Conservation (phyloP, 2,113 vertebrate genomes). For the Silurus glanis region DNA sequence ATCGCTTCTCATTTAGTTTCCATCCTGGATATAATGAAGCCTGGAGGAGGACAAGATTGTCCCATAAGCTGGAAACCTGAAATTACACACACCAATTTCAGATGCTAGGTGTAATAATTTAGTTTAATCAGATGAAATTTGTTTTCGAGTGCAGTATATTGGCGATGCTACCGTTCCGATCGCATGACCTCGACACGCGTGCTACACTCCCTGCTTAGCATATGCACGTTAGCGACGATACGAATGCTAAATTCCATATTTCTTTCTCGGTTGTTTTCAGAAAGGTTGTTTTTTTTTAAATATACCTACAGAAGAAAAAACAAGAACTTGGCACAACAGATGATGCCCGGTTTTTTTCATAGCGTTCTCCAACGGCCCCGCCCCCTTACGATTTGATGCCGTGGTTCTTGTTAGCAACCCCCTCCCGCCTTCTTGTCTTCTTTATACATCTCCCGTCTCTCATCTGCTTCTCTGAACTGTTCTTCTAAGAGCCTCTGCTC, state of each 20-base stretch:
- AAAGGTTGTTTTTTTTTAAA: conserved; percentile 17
- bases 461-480: background rate
- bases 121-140: too few relatives aligned
- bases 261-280: background rate
- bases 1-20: conserved; percentile 1
- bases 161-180: background rate
- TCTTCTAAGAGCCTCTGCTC: conserved; percentile 7
- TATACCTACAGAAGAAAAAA: background rate
- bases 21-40: conserved; percentile 24
- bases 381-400: background rate
- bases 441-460: background rate
- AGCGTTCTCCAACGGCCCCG: background rate
- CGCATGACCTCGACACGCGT: background rate
- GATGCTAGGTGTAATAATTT: background rate
- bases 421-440: background rate
- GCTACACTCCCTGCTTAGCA: conserved; percentile 8
- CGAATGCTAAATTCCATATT: conserved; percentile 27
- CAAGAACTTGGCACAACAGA: background rate
- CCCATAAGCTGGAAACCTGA: conserved; percentile 34
- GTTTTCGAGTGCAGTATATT: too few relatives aligned
- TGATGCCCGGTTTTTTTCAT: too few relatives aligned
- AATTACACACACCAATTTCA: background rate
- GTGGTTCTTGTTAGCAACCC: background rate
- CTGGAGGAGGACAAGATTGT: conserved; percentile 44
- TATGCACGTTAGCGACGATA: conserved; percentile 42